Base-by-base conservation (phyloP, 1,140 invertebrate species). In the Drosophila subobscura region DNA sequence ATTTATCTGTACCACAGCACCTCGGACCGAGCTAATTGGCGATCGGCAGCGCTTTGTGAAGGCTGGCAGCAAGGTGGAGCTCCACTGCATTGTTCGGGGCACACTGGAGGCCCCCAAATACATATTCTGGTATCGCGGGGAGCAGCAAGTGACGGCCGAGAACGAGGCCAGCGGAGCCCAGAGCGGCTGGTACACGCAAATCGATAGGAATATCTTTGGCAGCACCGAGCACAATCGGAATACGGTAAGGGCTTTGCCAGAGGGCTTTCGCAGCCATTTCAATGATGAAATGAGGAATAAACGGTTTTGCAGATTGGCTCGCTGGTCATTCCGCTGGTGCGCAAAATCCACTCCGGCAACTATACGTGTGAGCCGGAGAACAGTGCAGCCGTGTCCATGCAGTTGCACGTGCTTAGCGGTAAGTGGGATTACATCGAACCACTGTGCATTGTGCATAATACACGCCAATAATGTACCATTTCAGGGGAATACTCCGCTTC, bases 251-350 rank as follows among this genome's bases (percentile, higher is more conserved):
- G 0, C 14, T 22, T 40, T 37, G n/a, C 8, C 4, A 0, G 0
- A 2, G 4, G 8, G 8, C 2, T 12, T 8, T 4, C 1, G 1
- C 8, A 20, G 20, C 33, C 12, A 55, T 56, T 42, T 22, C 4
- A 22, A 7, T 37, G 10, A 37, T 37, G 5, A 33, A 3, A 37
- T 37, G 5, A 33, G 4, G 2, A 23, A 25, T 20, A 55, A 20
- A 42, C 14, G 29, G 55, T 25, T 41, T 57, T n/a, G 12, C 60
- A 86, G 81, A 88, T 86, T 77, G 86, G 86, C n/a, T 84, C 70
- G 5, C 88, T 96, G 50, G 92, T 94, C 44, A 97, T 97, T 79
- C 95, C 95, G 79, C 94, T 95, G 71, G 89, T 90, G 41, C 85
- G 67, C 4, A 90, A 90, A 37, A 67, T 50, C 10, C 89, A 90